Evolutionary conservation across 2,888 invertebrate species (phyloP), one percentile per base, ranked within the genome.

Genomic region (Prosapia bicincta): DNA sequence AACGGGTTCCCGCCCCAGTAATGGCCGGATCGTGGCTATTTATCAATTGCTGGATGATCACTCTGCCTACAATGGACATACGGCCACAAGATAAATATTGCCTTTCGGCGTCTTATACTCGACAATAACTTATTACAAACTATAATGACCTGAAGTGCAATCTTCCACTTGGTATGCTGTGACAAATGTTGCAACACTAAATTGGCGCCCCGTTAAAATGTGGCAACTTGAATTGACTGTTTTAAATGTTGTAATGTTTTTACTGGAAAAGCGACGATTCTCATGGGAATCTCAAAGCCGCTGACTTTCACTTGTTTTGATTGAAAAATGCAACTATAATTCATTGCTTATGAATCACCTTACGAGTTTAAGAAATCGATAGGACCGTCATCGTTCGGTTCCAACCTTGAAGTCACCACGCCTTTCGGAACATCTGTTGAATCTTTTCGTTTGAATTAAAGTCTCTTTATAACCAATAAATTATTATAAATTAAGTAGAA

Each of bases 21-120:
- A 74, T 54, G 69, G 74, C 26, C 54, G 26, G 54, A 23, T 74
- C 74, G 74, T 74, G 74, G 32, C 74, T 74, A 74, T 74, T 74
- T 74, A 74, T 74, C 74, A 74, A 74, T 69, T 69, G 74, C 30
- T 66, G 72, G 72, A 72, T 24, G 72, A 72, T 66, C 72, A 66
- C 66, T 72, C 28, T 15, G 7, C 38, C 13, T 38, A 72, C 66
- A 66, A 71, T 71, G 71, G 66, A 66, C 66, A 66, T 66, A 30
- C 28, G 66, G 30, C 66, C 74, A 30, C 68, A 69, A 74, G 74
- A 74, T 69, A 74, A 74, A 74, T 69, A 74, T 69, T 74, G 69
- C 26, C 74, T 74, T 74, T 74, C 74, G 74, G 74, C 74, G 30
- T 5, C 30, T 30, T 9, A n/a, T n/a, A 30, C 30, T 5, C 38